Base-by-base conservation (phyloP, 2,797 vertebrate genomes). In the Mormyrus proboscirostris region DNA sequence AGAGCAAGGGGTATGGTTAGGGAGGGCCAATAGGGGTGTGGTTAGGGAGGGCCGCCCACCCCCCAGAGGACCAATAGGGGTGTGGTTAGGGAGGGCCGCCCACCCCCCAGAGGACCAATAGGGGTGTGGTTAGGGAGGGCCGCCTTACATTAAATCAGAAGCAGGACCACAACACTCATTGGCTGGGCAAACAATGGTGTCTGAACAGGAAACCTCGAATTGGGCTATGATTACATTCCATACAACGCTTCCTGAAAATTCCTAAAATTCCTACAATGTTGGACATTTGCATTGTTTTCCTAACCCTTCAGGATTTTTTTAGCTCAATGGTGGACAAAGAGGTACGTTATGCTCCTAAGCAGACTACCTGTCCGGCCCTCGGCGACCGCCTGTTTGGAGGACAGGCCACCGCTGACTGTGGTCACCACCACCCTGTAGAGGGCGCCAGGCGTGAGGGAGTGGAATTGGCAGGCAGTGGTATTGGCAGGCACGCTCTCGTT, bases 391-490 rank as follows among this genome's bases (percentile, higher is more conserved):
- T 99, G 98, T 82, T 97, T 96, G 91, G 98, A 99, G 59, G 94
- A 91, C 47, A 95, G 92, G 0, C 97, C 97, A 0, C 95, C 96
- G 0, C 96, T 96, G 86, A 97, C 90, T 0, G 97, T 97, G 47
- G 97, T 98, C 14, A 99, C 94, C 92, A 99, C 98, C 90, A 97
- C 96, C 2, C 95, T 96, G 92, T 99, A 99, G 55, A 97, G 96
- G 14, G 97, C 96, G 50, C 98, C 98, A 0, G 98, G 92, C 90
- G 96, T 97, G 91, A 99, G 95, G 0, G 91, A 88, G 5, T 93
- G 95, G 94, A 99, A 99, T 89, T 92, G 92, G 33, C 97, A 95
- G 91, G 91, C 91, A 88, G 92, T 96, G 89, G 94, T 92, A 50
- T 96, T 92, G 49, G 95, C 95, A 7, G 94, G 90, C 82, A 98